Base-by-base conservation (phyloP, 2,797 vertebrate genomes). In the Coracias cyanogaster region DNA sequence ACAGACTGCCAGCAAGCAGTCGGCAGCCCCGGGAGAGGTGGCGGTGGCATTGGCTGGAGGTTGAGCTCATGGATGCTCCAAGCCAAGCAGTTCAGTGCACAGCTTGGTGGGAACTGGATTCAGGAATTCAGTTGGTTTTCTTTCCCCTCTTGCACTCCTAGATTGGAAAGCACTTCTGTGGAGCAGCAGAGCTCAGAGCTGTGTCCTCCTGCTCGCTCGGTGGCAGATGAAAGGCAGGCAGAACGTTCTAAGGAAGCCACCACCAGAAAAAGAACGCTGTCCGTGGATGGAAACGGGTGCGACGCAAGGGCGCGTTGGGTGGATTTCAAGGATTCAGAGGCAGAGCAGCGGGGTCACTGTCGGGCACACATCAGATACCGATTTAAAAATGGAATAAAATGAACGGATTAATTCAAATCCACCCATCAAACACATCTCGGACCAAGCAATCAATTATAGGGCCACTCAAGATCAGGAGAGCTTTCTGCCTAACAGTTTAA, bases 331-430 rank as follows among this genome's bases (percentile, higher is more conserved):
- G 64, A 33, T 73, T 79, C 10, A 31, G 33, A 61, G 82, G 70
- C 52, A 91, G 24, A 39, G 35, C n/a, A 61, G 13, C 11, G 21
- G 39, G 52, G 46, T 54, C 4, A 3, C 79, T 35, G 43, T 43
- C 76, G 78, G 72, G 17, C 43, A 22, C 17, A 10, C 17, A 72
- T 37, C 67, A 94, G 67, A 62, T 45, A 92, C 41, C 2, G 1
- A 77, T 62, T 89, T 87, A 15, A 72, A 92, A 52, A 66, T 22
- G 60, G 43, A 92, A 52, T 33, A 60, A 87, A 92, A 21, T 2
- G 7, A 89, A 48, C 45, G 62, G 85, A 81, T 81, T 94, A 82
- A 91, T 80, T 84, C 87, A 89, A 89, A 92, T 91, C 72, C 77
- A 84, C 61, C 90, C 81, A 81, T 81, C 72, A 61, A 71, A 83